Evolutionary conservation across 2,888 invertebrate species (phyloP).

Genomic region (Dryomyza anilis): DNA sequence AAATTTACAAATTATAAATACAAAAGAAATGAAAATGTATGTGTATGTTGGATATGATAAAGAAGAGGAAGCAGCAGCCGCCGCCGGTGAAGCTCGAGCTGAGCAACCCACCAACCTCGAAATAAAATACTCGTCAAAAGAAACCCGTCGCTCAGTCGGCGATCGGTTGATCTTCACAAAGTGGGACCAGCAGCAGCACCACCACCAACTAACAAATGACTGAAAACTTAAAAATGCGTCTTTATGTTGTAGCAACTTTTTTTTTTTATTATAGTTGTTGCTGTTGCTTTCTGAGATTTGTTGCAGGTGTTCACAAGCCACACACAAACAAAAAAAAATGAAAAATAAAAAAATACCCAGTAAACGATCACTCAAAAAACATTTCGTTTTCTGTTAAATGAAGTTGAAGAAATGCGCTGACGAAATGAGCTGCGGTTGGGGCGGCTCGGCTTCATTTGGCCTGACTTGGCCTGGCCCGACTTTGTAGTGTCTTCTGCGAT

Average conservation of each 20-base stretch:
- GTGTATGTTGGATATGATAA: neutral
- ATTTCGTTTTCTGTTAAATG: neutral
- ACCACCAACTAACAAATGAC: conserved; percentile 22
- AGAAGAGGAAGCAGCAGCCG: neutral
- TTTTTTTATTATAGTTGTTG: neutral
- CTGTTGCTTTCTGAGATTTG: conserved; percentile 7
- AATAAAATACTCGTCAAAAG: conserved; percentile 2
- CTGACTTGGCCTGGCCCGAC: too few relatives aligned
- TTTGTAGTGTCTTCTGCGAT: too few relatives aligned
- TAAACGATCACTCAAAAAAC: neutral
- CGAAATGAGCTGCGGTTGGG: neutral
- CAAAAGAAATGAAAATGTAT: neutral
- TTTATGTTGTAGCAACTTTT: neutral
- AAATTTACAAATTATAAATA: too few relatives aligned
- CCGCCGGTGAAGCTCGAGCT: neutral
- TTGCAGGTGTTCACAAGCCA: conserved; percentile 21
- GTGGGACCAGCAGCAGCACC: too few relatives aligned
- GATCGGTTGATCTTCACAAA: too few relatives aligned
- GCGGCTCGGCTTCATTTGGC: too few relatives aligned
- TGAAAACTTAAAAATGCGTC: conserved; percentile 5
- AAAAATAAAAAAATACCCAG: neutral
- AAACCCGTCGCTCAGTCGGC: too few relatives aligned
- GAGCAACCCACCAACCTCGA: conserved; percentile 5
- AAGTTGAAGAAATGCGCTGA: neutral
- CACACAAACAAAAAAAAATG: neutral